Percentiles rank a stretch among this genome's conserved stretches.
Evolutionary conservation across 2,888 invertebrate genomes (phyloP).

Genomic region (Limulus polyphemus): DNA sequence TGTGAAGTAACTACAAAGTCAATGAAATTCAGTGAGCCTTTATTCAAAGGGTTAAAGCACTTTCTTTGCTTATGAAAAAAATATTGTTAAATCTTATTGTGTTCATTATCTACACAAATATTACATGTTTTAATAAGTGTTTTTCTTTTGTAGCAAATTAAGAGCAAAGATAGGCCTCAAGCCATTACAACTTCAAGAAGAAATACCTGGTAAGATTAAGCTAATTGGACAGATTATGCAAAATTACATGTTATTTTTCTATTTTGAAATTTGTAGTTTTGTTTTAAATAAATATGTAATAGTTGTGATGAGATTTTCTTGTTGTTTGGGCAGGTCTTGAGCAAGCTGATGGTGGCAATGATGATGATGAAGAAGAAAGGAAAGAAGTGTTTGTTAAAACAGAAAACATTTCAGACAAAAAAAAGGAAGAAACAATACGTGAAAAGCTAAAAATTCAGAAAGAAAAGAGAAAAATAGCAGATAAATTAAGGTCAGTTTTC

Average conservation of each 20-base stretch:
- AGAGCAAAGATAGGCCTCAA: conserved; percentile 86
- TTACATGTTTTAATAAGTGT: too few relatives aligned
- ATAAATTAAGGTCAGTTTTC: conserved; percentile 46
- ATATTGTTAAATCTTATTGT: too few relatives aligned
- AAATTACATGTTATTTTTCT: background rate
- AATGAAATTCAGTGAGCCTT: too few relatives aligned
- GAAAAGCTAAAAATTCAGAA: conserved; percentile 62
- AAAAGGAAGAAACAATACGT: conserved; percentile 63
- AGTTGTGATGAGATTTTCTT: background rate
- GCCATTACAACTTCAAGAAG: conserved; percentile 55
- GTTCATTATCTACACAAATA: too few relatives aligned
- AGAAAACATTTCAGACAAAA: conserved; percentile 46
- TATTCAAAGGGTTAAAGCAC: too few relatives aligned
- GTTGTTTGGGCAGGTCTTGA: background rate
- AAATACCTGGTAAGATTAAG: conserved; percentile 10
- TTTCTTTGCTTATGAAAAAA: too few relatives aligned
- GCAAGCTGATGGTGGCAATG: conserved; percentile 18
- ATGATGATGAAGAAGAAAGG: conserved; percentile 37
- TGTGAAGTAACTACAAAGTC: too few relatives aligned
- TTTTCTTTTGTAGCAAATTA: conserved; percentile 57
- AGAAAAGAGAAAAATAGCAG: conserved; percentile 63
- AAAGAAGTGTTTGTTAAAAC: conserved; percentile 56
- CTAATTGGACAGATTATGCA: background rate
- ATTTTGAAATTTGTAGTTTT: background rate
- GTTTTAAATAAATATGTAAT: background rate